Evolutionary conservation across 2,888 invertebrate genomes (phyloP), one percentile per base, ranked within the genome.

Genomic region (Pachydiplax longipennis): DNA sequence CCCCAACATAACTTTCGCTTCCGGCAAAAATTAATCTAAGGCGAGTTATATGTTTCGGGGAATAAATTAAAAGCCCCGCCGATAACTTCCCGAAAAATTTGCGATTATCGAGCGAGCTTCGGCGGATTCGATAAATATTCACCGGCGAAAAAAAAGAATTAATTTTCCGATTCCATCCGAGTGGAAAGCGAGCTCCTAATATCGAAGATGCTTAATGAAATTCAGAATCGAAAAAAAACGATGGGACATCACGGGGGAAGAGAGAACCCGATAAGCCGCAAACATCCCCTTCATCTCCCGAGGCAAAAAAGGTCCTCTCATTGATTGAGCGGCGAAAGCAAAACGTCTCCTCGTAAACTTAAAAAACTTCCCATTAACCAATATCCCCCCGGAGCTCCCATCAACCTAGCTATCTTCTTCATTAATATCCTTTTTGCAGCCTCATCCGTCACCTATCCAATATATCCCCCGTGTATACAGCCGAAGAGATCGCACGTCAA

Each of bases 371-470:
- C 87, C 87, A 87, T 87, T 87, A 61, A 61, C 87, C 87, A 87
- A 87, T 87, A 87, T 87, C 87, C 35, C 83, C 58, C 87, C 61
- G 61, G 37, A 61, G 61, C 35, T 37, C 37, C 87, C 87, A 87
- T 87, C 87, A 87, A 65, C 61, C 87, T 65, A 31, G 48, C 31
- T 53, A 87, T 87, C 87, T 87, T 87, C 87, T 87, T 87, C 87
- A 87, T 87, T 87, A 87, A 65, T 87, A 87, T 87, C 87, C 87
- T 87, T 87, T 87, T 87, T 61, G 87, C 87, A n/a, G 61, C 87
- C 87, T 87, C 87, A 87, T 87, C 87, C 87, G 87, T 87, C 87
- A 87, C 35, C 87, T 22, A 61, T 87, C 87, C 87, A 65, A 87
- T 87, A 65, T 61, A 87, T 87, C 87, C 87, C 13, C 87, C n/a